A percentile compares a stretch with the other conserved stretches of the same genome.
Conservation (phyloP, 2,113 vertebrate species). For the Mandrillus leucophaeus region DNA sequence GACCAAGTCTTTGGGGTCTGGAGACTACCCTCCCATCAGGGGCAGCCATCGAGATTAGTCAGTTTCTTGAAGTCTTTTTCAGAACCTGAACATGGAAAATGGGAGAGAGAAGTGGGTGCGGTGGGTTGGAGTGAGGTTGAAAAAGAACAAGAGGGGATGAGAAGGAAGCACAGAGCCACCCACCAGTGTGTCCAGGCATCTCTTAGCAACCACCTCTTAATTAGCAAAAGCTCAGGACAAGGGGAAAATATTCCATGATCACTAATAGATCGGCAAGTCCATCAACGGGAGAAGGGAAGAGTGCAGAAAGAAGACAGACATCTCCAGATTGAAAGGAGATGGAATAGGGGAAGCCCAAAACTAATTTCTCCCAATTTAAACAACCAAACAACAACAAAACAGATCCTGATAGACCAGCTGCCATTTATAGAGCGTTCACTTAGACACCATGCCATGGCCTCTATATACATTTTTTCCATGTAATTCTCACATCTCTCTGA, state of each 20-base stretch:
- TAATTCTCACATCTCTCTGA: background rate
- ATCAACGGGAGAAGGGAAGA: background rate
- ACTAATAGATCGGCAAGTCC: background rate
- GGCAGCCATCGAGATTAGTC: constrained; percentile 78
- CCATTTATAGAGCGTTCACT: background rate
- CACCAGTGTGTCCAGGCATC: constrained; percentile 74
- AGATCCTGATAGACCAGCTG: background rate
- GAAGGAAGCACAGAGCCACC: constrained; percentile 65
- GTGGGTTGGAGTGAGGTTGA: background rate
- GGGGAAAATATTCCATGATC: constrained; percentile 56
- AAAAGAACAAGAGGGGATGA: no score
- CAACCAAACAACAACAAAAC: background rate
- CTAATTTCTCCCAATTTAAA: background rate
- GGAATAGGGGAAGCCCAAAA: background rate
- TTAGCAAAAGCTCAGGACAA: constrained; percentile 78
- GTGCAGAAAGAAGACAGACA: background rate
- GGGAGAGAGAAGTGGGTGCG: background rate
- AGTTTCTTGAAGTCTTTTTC: constrained; percentile 42
- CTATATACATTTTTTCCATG: background rate
- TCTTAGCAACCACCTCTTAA: constrained; percentile 88
- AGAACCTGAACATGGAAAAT: constrained; percentile 75
- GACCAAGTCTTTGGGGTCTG: constrained; percentile 18
- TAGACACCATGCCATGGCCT: background rate
- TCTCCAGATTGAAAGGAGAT: background rate
- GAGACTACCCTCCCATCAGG: constrained; percentile 59